phyloP scores from a whole-genome alignment of 2,797 vertebrate genomes.

The Anguilla anguilla region DNA sequence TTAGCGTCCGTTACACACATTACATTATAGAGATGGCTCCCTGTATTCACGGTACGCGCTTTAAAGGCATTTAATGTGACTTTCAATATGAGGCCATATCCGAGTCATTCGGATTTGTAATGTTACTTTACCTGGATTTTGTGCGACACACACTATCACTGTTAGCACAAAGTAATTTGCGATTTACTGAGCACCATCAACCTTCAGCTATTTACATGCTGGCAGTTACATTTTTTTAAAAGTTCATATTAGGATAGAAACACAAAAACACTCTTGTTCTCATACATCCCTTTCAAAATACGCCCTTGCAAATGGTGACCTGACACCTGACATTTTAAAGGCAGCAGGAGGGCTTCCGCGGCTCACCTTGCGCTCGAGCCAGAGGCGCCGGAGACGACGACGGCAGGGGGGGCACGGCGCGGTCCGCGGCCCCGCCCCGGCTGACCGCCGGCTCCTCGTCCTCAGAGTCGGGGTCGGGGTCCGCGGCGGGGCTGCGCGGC shows the following conservation, averaged over 20 bases:
- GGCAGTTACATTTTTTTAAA: neutral
- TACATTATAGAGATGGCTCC: neutral
- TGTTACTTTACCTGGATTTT: neutral
- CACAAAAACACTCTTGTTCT: neutral
- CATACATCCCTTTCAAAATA: neutral
- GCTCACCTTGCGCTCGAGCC: constrained; percentile 29
- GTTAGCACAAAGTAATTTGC: neutral
- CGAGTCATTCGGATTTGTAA: neutral
- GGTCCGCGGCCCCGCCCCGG: constrained; percentile 48
- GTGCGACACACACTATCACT: neutral
- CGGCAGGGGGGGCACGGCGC: constrained; percentile 59
- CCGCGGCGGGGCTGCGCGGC: constrained; percentile 52
- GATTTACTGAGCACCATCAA: neutral
- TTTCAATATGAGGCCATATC: neutral
- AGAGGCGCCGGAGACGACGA: constrained; percentile 58
- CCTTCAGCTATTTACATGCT: neutral
- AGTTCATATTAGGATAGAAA: neutral
- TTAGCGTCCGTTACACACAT: neutral
- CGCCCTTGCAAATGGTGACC: neutral
- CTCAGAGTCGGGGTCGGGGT: constrained; percentile 49
- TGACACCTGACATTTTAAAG: neutral
- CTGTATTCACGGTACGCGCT: neutral
- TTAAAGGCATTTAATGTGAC: neutral
- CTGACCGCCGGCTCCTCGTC: constrained; percentile 53
- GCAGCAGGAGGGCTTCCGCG: neutral